phyloP scores from a whole-genome alignment of 2,797 vertebrate genomes.

The Scomberomorus guttatus region DNA sequence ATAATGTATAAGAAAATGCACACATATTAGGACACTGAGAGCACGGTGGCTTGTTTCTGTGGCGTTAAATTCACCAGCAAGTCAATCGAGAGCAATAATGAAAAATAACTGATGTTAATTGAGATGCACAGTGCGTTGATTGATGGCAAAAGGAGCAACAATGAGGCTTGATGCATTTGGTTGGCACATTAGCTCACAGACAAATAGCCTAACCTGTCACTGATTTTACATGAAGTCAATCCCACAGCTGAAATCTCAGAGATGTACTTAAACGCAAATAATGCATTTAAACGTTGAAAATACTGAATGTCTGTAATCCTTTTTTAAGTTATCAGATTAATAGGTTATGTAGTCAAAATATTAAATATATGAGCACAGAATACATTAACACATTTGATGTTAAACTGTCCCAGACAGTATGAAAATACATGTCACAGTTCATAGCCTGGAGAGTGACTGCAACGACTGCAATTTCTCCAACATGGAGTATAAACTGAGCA shows the following conservation, averaged over 20 bases:
- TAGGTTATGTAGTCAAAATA: conserved; percentile 7
- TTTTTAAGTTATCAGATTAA: not conserved
- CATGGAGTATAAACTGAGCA: conserved; percentile 30
- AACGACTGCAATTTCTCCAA: conserved; percentile 30
- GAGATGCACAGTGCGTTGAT: not conserved
- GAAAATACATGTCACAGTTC: conserved; percentile 22
- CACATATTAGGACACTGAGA: not conserved
- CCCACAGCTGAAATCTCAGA: conserved; percentile 26
- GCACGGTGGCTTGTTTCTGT: not conserved
- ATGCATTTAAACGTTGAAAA: conserved; percentile 18
- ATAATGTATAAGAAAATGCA: not conserved
- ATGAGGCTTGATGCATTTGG: not conserved
- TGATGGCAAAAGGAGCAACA: conserved; percentile 9
- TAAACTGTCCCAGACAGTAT: conserved; percentile 37
- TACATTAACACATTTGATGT: conserved; percentile 3
- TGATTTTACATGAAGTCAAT: conserved; percentile 27
- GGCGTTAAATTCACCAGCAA: not conserved
- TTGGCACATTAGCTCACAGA: conserved; percentile 33
- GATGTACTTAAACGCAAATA: conserved; percentile 18
- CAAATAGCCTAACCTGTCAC: conserved; percentile 1
- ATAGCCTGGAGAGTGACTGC: conserved; percentile 22
- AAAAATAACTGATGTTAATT: not conserved
- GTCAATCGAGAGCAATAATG: not conserved
- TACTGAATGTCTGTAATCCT: not conserved
- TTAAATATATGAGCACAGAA: not conserved